These are phyloP conservation scores for Mesodorylaimus sp. DNA, from an alignment of 2,888 invertebrate genomes.

Conservation along the genomic window DNA sequence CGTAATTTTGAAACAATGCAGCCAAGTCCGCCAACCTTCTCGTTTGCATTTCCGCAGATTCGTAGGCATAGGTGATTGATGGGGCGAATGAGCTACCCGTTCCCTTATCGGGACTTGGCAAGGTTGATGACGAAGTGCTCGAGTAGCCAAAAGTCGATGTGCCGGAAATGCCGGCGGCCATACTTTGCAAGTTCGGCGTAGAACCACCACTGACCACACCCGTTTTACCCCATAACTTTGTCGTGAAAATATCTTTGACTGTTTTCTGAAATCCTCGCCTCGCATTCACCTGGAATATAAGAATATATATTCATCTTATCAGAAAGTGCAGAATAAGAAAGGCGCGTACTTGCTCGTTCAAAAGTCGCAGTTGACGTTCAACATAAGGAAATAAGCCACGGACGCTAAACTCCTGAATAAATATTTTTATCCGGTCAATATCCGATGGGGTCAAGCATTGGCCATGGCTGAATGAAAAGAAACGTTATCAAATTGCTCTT, in stretches of 20 bases:
- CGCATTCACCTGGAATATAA: not conserved
- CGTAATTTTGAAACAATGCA: conserved; percentile 85
- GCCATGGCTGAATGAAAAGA: conserved; percentile 8
- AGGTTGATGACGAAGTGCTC: not conserved
- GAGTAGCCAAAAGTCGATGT: not conserved
- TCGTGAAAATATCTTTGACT: not conserved
- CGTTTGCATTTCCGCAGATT: conserved; percentile 65
- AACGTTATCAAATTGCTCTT: not conserved
- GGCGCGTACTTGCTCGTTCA: conserved; percentile 50
- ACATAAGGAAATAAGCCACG: conserved; percentile 72
- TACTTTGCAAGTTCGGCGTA: not conserved
- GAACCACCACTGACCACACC: not conserved
- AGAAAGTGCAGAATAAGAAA: not conserved
- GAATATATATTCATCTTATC: not conserved
- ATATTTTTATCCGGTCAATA: conserved; percentile 59
- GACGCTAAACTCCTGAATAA: conserved; percentile 67
- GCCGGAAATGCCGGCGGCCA: not conserved
- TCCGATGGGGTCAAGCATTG: conserved; percentile 37
- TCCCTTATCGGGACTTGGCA: not conserved
- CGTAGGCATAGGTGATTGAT: conserved; percentile 30
- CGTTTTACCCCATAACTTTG: not conserved
- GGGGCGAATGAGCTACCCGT: not conserved
- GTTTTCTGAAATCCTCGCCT: no score
- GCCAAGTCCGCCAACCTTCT: conserved; percentile 80
- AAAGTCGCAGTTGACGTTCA: conserved; percentile 61